Conservation (phyloP, 2,113 vertebrate genomes). For the Vanacampus margaritifer region DNA sequence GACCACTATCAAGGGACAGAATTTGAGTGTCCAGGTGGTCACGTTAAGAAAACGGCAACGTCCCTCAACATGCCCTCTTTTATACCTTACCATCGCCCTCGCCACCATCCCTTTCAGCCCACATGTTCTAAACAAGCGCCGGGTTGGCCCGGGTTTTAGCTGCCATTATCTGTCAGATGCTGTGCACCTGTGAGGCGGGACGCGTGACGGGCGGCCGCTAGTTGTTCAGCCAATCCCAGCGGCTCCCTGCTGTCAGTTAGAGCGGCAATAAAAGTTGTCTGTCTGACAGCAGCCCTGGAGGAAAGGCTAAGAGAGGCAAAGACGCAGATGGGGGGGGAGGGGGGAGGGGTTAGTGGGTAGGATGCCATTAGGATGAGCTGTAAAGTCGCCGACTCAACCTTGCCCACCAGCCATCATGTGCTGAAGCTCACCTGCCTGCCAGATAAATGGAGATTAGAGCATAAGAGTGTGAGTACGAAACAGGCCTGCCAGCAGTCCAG, state of each 20-base stretch:
- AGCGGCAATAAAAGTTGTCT: slow-evolving; percentile 46
- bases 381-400: slow-evolving; percentile 63
- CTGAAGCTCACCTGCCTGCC: slow-evolving; percentile 62
- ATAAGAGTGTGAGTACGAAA: slow-evolving; percentile 45
- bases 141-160: slow-evolving; percentile 51
- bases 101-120: slow-evolving; percentile 1
- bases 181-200: slow-evolving; percentile 53
- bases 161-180: slow-evolving; percentile 66
- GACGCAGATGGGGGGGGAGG: slow-evolving; percentile 21
- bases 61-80: slow-evolving; percentile 23
- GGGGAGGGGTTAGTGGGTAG: slow-evolving; percentile 25
- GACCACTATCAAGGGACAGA: slow-evolving; percentile 37
- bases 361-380: slow-evolving; percentile 62
- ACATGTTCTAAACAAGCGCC: slow-evolving; percentile 13
- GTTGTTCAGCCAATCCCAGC: slow-evolving; percentile 52
- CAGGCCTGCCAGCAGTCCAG: no score
- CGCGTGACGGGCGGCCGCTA: slow-evolving; percentile 33
- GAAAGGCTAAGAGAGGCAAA: slow-evolving; percentile 42
- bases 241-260: slow-evolving; percentile 56
- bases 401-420: slow-evolving; percentile 61
- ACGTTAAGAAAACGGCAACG: slow-evolving; percentile 48
- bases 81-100: slow-evolving; percentile 22
- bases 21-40: slow-evolving; percentile 14
- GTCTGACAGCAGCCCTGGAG: slow-evolving; percentile 59
- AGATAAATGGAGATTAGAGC: slow-evolving; percentile 69